Base-by-base conservation (phyloP, 2,113 vertebrate species). In the Poeciliopsis occidentalis region DNA sequence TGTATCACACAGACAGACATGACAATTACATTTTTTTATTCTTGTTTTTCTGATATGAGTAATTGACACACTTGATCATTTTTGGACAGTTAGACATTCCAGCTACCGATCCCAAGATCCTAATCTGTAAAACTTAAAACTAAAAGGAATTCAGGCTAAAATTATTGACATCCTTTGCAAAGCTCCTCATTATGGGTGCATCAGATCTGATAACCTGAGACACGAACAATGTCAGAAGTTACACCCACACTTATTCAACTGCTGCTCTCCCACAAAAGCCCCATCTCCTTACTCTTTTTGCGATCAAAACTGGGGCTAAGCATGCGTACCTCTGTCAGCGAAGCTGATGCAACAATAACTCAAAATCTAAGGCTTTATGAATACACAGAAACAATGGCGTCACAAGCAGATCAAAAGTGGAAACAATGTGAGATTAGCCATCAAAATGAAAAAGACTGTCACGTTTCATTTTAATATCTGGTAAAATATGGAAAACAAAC, bases 11-110 rank as follows among this genome's bases (percentile, higher is more conserved):
- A 24, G 8, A 15, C 3, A 68, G 17, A 19, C 27, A n/a, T 66
- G 70, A 60, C 57, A 24, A 26, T 85, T 65, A 76, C 44, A 78
- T 87, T 80, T 83, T 60, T 4, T 2, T 1, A 74, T 37, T 78
- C 76, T 69, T 41, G 11, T 41, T 41, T 41, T 41, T 69, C 60
- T 12, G 22, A 65, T 51, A 2, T 1, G n/a, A 17, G 54, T 15
- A 65, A 71, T 69, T 64, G 62, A 67, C 13, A 12, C 47, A 30
- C 7, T 72, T 73, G 8, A 27, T 79, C 26, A 69, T 77, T 69
- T 57, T 47, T 44, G 29, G 57, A 17, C 13, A 47, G 41, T 29
- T 31, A 60, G 29, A 67, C n/a, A 26, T 69, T 22, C 24, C 22
- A 34, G 66, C 34, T 64, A 15, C 15, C 3, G 0, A 15, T 67